Percentiles rank a stretch among this genome's conserved stretches.
phyloP scores from a whole-genome alignment of 2,113 vertebrate species.

The Toxotes jaculatrix region DNA sequence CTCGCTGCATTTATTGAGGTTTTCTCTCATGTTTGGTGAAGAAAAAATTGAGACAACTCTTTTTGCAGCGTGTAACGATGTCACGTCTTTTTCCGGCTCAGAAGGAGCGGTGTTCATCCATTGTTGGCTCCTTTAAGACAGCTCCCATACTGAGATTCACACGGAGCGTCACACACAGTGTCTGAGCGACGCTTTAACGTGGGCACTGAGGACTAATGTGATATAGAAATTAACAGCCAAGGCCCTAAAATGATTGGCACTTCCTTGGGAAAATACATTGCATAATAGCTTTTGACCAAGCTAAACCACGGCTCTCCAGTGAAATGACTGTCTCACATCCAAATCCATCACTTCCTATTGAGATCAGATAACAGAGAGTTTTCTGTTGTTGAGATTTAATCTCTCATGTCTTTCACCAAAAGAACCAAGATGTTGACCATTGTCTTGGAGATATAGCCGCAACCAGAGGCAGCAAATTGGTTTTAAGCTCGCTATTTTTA shows the following conservation, averaged over 20 bases:
- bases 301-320: constrained; percentile 9
- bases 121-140: constrained; percentile 17
- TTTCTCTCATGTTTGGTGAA: neutral
- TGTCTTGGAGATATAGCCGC: constrained; percentile 6
- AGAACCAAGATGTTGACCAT: neutral
- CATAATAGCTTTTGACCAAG: neutral
- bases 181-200: neutral
- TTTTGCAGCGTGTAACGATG: constrained; percentile 3
- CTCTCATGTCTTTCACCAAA: neutral
- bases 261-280: neutral
- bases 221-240: neutral
- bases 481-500: constrained; percentile 63
- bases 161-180: neutral
- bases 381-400: neutral
- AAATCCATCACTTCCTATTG: neutral
- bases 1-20: accelerated
- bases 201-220: neutral
- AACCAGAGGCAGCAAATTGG: constrained; percentile 17
- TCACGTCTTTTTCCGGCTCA: constrained; percentile 32
- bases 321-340: neutral
- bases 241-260: neutral
- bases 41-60: neutral
- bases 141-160: neutral
- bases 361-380: neutral
- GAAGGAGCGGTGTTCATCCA: constrained; percentile 32